These are phyloP conservation scores for Laterallus jamaicensis DNA, from an alignment of 2,113 vertebrate genomes.

Conservation along the genomic window DNA sequence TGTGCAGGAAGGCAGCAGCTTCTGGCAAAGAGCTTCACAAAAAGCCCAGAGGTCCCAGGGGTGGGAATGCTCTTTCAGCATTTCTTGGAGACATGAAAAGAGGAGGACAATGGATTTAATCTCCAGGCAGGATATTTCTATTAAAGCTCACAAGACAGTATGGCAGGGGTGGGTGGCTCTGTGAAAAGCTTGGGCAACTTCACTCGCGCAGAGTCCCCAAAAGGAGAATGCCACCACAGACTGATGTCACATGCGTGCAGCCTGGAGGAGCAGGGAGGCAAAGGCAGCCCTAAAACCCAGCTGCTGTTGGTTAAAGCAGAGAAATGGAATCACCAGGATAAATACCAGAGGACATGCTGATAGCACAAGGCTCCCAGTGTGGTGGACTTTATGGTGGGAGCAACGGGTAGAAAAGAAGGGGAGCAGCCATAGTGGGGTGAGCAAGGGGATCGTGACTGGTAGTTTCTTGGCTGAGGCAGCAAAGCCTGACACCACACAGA, in stretches of 20 bases:
- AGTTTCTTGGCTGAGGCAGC: background rate
- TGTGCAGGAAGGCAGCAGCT: background rate
- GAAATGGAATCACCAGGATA: fast-evolving
- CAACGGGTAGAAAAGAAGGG: background rate
- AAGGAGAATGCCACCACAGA: background rate
- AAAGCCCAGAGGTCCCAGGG: background rate
- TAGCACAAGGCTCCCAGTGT: background rate
- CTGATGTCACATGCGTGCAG: fast-evolving
- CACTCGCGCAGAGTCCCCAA: fast-evolving
- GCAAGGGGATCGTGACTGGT: background rate
- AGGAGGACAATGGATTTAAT: background rate
- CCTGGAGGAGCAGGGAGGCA: background rate
- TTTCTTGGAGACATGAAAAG: background rate
- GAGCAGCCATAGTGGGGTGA: background rate
- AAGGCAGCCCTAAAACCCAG: background rate
- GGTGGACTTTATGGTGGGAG: background rate
- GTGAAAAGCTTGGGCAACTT: background rate
- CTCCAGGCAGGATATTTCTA: background rate
- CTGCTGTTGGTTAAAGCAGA: background rate
- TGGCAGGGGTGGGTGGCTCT: background rate
- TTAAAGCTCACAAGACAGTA: background rate
- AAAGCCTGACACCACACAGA: background rate
- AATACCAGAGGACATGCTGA: background rate
- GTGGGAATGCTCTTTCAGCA: background rate
- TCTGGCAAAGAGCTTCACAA: background rate